phyloP scores from a whole-genome alignment of 2,113 vertebrate species.

The Lasiurus borealis region DNA sequence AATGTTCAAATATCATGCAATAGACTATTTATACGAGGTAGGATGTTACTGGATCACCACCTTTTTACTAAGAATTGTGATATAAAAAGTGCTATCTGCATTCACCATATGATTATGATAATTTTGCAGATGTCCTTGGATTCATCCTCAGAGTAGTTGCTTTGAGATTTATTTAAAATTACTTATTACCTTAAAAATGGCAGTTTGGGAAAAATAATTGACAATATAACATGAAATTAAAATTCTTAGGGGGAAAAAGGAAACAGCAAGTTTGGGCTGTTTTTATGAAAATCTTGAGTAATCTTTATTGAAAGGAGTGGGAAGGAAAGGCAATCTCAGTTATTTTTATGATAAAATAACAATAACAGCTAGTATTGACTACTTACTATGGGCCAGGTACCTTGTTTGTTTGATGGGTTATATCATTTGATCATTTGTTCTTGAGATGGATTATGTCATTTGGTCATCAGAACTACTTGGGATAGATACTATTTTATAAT shows the following conservation, averaged over 20 bases:
- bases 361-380: neutral
- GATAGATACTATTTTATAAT: conserved; percentile 20
- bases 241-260: neutral
- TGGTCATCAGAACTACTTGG: neutral
- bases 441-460: conserved; percentile 42
- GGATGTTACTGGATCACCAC: conserved; percentile 57
- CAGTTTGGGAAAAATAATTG: conserved; percentile 16
- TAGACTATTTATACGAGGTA: conserved; percentile 91
- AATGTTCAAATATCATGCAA: conserved; percentile 85
- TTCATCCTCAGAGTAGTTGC: conserved; percentile 36
- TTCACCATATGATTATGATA: neutral
- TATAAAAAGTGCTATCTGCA: conserved; percentile 19
- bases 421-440: conserved; percentile 41
- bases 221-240: conserved; percentile 35
- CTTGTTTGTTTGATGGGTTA: conserved; percentile 31
- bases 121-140: conserved; percentile 48
- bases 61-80: conserved; percentile 51
- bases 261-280: neutral
- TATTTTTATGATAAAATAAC: conserved; percentile 29
- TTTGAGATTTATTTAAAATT: conserved; percentile 69
- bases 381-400: neutral
- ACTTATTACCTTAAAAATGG: conserved; percentile 40
- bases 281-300: conserved; percentile 31
- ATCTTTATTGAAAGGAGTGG: neutral
- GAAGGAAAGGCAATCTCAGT: neutral